These are phyloP conservation scores for Euwallacea similis DNA, from an alignment of 1,140 invertebrate genomes.

Conservation along the genomic window DNA sequence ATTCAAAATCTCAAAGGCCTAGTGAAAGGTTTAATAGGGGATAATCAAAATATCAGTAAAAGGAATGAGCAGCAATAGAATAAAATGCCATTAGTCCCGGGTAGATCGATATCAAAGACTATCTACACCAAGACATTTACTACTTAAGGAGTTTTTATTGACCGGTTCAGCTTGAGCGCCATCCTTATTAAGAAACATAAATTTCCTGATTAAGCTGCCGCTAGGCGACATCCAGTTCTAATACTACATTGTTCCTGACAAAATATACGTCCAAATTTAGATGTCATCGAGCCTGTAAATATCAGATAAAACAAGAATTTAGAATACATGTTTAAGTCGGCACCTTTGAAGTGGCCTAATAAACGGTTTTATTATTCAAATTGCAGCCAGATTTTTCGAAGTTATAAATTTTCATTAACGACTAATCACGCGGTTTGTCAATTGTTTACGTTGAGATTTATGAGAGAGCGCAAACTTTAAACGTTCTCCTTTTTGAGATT, in stretches of 20 bases:
- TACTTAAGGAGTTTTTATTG: no score
- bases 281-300: constrained; percentile 2
- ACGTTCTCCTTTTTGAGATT: constrained; percentile 2
- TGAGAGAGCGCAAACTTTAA: constrained; percentile 5
- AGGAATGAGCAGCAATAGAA: no score
- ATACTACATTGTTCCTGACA: neutral
- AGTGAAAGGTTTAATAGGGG: no score
- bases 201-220: no score
- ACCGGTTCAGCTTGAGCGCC: no score
- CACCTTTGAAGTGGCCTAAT: constrained; percentile 2
- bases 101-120: no score
- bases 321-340: neutral
- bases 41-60: no score
- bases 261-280: constrained; percentile 4
- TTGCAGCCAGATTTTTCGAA: constrained; percentile 13
- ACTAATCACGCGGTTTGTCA: constrained; percentile 10
- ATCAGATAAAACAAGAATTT: constrained; percentile 11
- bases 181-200: no score
- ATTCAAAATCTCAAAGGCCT: no score
- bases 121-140: no score
- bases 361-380: constrained; percentile 17
- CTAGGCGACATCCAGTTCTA: neutral
- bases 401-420: constrained; percentile 18
- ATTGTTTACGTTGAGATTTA: constrained; percentile 12
- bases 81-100: no score